A percentile compares a stretch with the other conserved stretches of the same genome.
Evolutionary conservation across 2,113 vertebrate species (phyloP).

Genomic region (Melozone crissalis): DNA sequence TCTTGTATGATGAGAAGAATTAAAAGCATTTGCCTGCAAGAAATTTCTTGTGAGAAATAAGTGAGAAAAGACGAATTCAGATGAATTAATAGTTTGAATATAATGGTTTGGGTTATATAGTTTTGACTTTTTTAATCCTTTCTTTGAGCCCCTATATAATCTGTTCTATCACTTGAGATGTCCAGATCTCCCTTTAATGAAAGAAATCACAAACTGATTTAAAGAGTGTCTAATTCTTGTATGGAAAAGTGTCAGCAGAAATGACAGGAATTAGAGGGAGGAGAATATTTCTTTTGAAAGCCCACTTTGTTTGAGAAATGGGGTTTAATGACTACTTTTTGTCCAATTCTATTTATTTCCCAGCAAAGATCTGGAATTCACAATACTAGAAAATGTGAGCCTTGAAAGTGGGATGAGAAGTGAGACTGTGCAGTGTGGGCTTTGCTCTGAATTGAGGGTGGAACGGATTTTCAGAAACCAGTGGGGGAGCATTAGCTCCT

Average conservation of each 20-base stretch:
- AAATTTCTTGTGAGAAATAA: too few relatives aligned
- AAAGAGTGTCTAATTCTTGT: background rate
- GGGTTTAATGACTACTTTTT: conserved; percentile 11
- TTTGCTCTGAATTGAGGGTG: background rate
- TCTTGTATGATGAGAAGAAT: background rate
- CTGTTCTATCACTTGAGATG: background rate
- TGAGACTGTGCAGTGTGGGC: background rate
- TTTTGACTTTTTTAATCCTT: background rate
- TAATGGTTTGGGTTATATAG: background rate
- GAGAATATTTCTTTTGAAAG: background rate
- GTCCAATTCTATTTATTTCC: conserved; percentile 9
- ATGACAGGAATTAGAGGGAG: background rate
- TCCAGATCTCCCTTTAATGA: background rate
- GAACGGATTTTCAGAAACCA: conserved; percentile 51
- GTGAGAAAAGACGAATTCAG: background rate
- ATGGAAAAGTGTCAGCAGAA: background rate
- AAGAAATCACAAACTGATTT: background rate
- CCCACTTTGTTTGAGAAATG: background rate
- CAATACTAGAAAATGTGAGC: background rate
- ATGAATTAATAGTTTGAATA: background rate
- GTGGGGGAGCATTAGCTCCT: conserved; percentile 46
- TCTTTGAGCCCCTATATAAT: background rate
- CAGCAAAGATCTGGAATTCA: background rate
- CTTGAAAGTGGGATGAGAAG: background rate
- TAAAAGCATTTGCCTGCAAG: background rate